Evolutionary conservation across 1,140 invertebrate genomes (phyloP), one percentile per base, ranked within the genome.

Genomic region (Apis florea): DNA sequence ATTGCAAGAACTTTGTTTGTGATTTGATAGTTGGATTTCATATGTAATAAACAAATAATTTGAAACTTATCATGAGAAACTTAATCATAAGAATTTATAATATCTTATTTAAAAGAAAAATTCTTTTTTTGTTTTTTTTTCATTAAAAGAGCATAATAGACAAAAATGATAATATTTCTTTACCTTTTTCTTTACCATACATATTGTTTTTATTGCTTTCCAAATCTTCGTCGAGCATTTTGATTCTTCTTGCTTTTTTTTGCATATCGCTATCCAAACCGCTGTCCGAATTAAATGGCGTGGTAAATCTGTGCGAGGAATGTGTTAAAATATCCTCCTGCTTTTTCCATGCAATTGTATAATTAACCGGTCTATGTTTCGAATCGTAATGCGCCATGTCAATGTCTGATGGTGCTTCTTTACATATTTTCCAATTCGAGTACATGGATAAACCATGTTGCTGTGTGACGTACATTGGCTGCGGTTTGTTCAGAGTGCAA

Each of bases 371-470:
- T 82, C 95, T 94, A 91, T 97, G 97, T 59, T 97, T 94, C 15
- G 97, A 97, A 92, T 96, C 97, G 90, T 97, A 97, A 17, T 96
- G 95, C 66, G 95, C 95, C 87, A 98, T 94, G 67, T 96, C 96
- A 54, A 95, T 95, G 93, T 97, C 96, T 68, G 96, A 95, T 85
- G 95, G 95, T 75, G 95, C 94, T 89, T 96, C 96, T 87, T 95
- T 95, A 90, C 95, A 95, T 89, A 96, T 95, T 93, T 97, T 96
- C 98, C 98, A 99, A 91, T 99, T 98, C 15, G 98, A 99, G 90
- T 99, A 99, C 98, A 99, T 99, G 21, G 98, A 99, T 59, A 99
- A 93, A 88, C 97, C 97, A 84, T 97, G 96, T 92, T 98, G 97
- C 90, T 98, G 97, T 1, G 95, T 96, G 59, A 99, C 98, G 91